A percentile compares a stretch with the other conserved stretches of the same genome.
phyloP scores from a whole-genome alignment of 2,797 vertebrate genomes.

The Morus bassanus region DNA sequence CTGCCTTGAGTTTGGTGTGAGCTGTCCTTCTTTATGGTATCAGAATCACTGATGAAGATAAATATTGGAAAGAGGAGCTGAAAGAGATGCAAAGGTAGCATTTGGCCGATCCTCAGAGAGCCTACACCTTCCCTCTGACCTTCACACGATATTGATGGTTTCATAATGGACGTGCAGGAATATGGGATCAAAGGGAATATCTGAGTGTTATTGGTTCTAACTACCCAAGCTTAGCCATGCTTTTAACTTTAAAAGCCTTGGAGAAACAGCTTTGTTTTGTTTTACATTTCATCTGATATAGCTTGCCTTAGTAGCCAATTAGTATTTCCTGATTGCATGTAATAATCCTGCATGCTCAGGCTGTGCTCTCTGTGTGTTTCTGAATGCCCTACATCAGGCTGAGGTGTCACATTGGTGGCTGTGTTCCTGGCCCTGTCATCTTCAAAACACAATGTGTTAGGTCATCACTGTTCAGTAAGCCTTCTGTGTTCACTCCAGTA shows the following conservation, averaged over 20 bases:
- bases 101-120: background rate
- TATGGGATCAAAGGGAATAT: constrained; percentile 60
- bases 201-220: constrained; percentile 55
- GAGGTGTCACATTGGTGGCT: background rate
- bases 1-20: background rate
- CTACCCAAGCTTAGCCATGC: constrained; percentile 62
- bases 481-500: background rate
- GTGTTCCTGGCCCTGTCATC: background rate
- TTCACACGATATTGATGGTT: constrained; percentile 15
- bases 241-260: constrained; percentile 75
- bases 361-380: background rate
- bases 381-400: background rate
- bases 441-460: background rate
- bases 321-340: constrained; percentile 15
- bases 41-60: background rate
- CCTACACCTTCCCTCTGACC: constrained; percentile 15
- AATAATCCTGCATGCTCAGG: background rate
- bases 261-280: constrained; percentile 64
- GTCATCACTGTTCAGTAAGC: background rate
- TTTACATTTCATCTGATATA: constrained; percentile 48
- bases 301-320: constrained; percentile 40
- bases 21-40: background rate
- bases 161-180: constrained; percentile 40
- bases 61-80: background rate
- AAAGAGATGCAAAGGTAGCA: background rate